Evolutionary conservation across 1,140 invertebrate species (phyloP).

Genomic region (Scaptomyza montana): DNA sequence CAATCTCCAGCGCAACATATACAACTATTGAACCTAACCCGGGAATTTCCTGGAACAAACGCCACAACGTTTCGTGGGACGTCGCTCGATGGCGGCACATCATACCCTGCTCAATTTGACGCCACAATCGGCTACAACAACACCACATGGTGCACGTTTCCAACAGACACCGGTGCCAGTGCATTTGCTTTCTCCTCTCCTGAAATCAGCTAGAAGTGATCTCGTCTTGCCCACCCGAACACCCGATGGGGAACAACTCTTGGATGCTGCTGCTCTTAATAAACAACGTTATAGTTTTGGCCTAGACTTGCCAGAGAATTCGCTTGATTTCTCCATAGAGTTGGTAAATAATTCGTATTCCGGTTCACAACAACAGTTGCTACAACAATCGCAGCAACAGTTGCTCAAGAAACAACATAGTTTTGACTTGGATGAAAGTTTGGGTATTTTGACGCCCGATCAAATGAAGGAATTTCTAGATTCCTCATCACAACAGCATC

Average conservation of each 20-base stretch:
- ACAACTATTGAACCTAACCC: slow-evolving; percentile 66
- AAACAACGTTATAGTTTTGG: slow-evolving; percentile 77
- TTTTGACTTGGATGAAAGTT: slow-evolving; percentile 90
- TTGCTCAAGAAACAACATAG: slow-evolving; percentile 89
- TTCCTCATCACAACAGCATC: slow-evolving; percentile 59
- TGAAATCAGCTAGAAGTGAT: slow-evolving; percentile 75
- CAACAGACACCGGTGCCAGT: slow-evolving; percentile 63
- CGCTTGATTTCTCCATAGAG: slow-evolving; percentile 79
- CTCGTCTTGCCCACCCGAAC: slow-evolving; percentile 75
- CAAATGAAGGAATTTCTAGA: slow-evolving; percentile 88
- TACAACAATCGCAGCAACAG: slow-evolving; percentile 67
- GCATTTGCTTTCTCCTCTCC: slow-evolving; percentile 61
- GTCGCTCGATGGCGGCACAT: slow-evolving; percentile 54
- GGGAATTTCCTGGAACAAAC: slow-evolving; percentile 55
- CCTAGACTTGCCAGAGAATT: slow-evolving; percentile 71
- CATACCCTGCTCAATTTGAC: slow-evolving; percentile 66
- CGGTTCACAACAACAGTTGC: slow-evolving; percentile 54
- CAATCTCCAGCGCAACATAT: slow-evolving; percentile 64
- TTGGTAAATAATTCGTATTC: slow-evolving; percentile 76
- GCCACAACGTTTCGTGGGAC: slow-evolving; percentile 19
- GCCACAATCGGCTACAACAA: slow-evolving; percentile 56
- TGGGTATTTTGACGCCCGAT: slow-evolving; percentile 93
- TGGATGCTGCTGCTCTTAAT: slow-evolving; percentile 1
- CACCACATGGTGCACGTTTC: slow-evolving; percentile 47
- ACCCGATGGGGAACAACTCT: slow-evolving; percentile 53